These are phyloP conservation scores for Procambarus virginalis DNA, from an alignment of 1,140 invertebrate genomes.

Conservation along the genomic window DNA sequence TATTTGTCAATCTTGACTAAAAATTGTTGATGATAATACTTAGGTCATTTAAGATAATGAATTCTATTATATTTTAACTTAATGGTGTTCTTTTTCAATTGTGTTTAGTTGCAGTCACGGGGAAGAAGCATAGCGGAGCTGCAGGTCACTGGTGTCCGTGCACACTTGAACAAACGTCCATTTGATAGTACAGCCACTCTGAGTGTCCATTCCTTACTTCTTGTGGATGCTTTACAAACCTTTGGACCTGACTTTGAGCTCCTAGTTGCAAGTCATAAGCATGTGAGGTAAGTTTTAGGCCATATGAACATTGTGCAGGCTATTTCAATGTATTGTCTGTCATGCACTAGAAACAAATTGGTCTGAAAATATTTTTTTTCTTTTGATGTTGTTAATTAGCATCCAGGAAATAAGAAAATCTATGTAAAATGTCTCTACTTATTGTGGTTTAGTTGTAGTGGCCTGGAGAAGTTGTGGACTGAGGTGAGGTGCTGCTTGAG, in stretches of 20 bases:
- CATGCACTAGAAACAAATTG: no score
- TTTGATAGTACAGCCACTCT: constrained; percentile 85
- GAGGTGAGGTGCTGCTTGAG: no score
- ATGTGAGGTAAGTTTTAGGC: constrained; percentile 82
- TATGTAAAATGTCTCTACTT: no score
- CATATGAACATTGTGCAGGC: no score
- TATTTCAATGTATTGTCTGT: no score
- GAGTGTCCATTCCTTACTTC: constrained; percentile 91
- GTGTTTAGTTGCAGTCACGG: constrained; percentile 78
- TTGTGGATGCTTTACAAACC: constrained; percentile 95
- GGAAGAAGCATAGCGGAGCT: constrained; percentile 85
- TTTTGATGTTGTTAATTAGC: no score
- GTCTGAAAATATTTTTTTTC: no score
- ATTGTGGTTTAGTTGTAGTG: no score
- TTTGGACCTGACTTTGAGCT: constrained; percentile 96
- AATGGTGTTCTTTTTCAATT: neutral
- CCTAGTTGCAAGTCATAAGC: constrained; percentile 93
- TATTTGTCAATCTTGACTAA: no score
- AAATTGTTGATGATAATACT: no score
- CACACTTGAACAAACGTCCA: constrained; percentile 82
- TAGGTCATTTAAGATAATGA: neutral
- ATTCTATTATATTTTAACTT: neutral
- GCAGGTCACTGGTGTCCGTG: constrained; percentile 90
- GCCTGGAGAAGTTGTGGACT: no score
- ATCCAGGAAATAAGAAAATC: no score